Conservation (phyloP, 2,888 invertebrate genomes). For the Acrobasis consociella region DNA sequence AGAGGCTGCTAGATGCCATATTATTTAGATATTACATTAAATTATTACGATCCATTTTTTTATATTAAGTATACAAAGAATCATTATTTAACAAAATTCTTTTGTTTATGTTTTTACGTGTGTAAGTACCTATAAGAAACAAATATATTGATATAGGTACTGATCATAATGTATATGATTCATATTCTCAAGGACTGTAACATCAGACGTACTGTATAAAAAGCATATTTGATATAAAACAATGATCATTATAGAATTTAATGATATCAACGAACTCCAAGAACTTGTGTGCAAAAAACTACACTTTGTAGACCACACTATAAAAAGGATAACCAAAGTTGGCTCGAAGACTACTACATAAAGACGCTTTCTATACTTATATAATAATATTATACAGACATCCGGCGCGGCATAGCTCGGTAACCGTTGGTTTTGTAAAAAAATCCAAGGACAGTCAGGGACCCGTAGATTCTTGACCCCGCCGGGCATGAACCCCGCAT, state of each 20-base stretch:
- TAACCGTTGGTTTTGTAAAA: conserved; percentile 61
- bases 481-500: conserved; percentile 44
- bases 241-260: background rate
- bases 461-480: conserved; percentile 76
- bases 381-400: conserved; percentile 23
- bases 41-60: too few relatives aligned
- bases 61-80: too few relatives aligned
- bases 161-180: too few relatives aligned
- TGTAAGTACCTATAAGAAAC: too few relatives aligned
- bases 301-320: background rate
- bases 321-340: conserved; percentile 2
- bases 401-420: conserved; percentile 31
- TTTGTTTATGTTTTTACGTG: too few relatives aligned
- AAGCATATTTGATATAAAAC: background rate
- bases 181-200: too few relatives aligned
- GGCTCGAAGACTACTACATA: background rate
- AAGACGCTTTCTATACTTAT: background rate
- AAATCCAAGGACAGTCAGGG: conserved; percentile 75
- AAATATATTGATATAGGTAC: too few relatives aligned
- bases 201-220: background rate
- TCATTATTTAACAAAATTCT: too few relatives aligned
- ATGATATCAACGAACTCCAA: background rate
- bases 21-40: too few relatives aligned
- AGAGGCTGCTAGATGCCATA: too few relatives aligned
- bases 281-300: background rate